phyloP scores from a whole-genome alignment of 2,113 vertebrate genomes.

The Greenwoodochromis staneri region DNA sequence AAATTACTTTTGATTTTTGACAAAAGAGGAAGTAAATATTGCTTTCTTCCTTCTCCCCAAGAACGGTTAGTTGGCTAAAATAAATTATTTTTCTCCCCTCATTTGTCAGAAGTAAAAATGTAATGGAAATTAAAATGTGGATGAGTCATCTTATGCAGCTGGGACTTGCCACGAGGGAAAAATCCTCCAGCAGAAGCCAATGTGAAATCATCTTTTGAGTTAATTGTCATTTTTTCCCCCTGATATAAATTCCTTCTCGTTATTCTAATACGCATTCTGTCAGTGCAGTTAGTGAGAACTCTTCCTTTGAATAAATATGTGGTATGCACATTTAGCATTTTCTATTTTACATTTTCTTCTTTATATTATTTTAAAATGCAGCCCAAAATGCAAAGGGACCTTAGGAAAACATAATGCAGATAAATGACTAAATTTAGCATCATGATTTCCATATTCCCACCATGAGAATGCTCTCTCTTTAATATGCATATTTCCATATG shows the following conservation, averaged over 20 bases:
- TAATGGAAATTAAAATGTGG: not conserved
- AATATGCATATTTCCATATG: constrained; percentile 10
- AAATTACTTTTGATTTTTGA: not conserved
- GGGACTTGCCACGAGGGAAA: not conserved
- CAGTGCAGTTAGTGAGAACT: not conserved
- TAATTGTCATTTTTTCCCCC: rapidly evolving
- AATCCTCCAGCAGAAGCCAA: not conserved
- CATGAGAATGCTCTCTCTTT: constrained; percentile 4
- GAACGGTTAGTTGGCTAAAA: not conserved
- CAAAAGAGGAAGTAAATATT: not conserved
- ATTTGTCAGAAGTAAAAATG: not conserved
- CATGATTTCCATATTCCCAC: constrained; percentile 5
- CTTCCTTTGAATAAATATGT: not conserved
- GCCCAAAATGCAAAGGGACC: not conserved
- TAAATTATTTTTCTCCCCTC: not conserved
- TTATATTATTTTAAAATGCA: not conserved
- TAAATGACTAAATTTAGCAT: not conserved
- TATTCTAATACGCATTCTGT: not conserved
- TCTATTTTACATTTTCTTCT: not conserved
- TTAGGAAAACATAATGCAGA: not conserved
- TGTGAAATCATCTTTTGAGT: not conserved
- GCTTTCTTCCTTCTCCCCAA: not conserved
- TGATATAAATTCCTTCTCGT: not conserved
- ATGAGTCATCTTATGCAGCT: not conserved
- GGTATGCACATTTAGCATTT: not conserved